Evolutionary conservation across 2,797 vertebrate genomes (phyloP), one percentile per base, ranked within the genome.

Genomic region (Monodelphis domestica): DNA sequence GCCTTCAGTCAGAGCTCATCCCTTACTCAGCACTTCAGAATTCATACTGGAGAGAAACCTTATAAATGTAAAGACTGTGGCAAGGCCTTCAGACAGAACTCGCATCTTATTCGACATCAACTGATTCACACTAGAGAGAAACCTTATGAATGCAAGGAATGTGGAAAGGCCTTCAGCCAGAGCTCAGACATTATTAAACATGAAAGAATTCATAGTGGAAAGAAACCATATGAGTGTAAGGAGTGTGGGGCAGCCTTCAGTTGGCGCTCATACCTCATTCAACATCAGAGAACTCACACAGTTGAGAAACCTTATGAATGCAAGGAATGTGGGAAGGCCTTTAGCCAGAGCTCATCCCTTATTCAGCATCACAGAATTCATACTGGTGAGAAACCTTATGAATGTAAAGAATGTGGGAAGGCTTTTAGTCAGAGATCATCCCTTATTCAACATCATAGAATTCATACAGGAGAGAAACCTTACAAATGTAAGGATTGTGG

Each of bases 401-500:
- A 38, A 26, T 98, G 97, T 90, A 78, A 45, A 1, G 93, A 96
- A 24, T 98, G 97, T 90, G 97, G 94, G 1, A 98, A 98, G 91
- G 96, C 94, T 12, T 98, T 97, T 78, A 97, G 95, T 92, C 97
- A 97, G 33, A 96, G 97, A 45, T 97, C 97, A 0, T 97, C 97
- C 78, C 94, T 98, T 45, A 95, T 95, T n/a, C 96, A 96, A 53
- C 97, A 98, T 63, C 97, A 95, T 92, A 93, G 97, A 54, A 97
- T 94, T 78, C 98, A 98, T 90, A 97, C 97, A 6, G 97, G 97
- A 4, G 97, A 97, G 88, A 97, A 97, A 28, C 97, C 97, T 2
- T 97, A 96, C n/a, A 93, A 38, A 3, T 98, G 98, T 87, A 95
- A 95, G 53, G 97, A 97, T 56, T 98, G 98, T 89, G 97, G 97